These are phyloP conservation scores for Drosophila orosa DNA, from an alignment of 1,140 invertebrate species.

Conservation along the genomic window DNA sequence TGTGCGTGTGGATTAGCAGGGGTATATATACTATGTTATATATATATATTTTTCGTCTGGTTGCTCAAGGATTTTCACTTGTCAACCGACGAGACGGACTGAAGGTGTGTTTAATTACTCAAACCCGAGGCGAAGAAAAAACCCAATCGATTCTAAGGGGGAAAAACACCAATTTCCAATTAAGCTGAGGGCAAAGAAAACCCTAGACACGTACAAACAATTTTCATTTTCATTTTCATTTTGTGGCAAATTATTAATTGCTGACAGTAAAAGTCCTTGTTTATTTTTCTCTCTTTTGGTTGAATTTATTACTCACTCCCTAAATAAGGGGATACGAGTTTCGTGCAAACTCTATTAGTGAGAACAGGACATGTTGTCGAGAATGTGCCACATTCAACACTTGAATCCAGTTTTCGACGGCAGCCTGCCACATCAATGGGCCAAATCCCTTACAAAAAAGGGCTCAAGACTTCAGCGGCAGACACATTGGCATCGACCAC, in stretches of 20 bases:
- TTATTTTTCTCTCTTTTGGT: conserved; percentile 28
- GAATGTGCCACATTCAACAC: conserved; percentile 45
- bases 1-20: conserved; percentile 58
- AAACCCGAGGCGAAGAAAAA: conserved; percentile 52
- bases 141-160: conserved; percentile 48
- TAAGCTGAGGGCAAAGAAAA: conserved; percentile 47
- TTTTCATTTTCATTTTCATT: conserved; percentile 40
- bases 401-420: conserved; percentile 32
- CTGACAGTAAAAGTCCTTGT: conserved; percentile 35
- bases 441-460: conserved; percentile 40
- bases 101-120: conserved; percentile 75
- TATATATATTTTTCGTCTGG: neutral
- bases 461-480: conserved; percentile 43
- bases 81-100: conserved; percentile 28
- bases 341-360: conserved; percentile 41
- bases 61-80: conserved; percentile 18
- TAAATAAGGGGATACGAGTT: conserved; percentile 16
- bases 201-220: conserved; percentile 66
- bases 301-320: conserved; percentile 71
- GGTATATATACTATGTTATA: neutral
- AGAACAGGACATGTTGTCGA: conserved; percentile 19
- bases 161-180: conserved; percentile 62
- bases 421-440: conserved; percentile 43
- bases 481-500: conserved; percentile 39
- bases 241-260: conserved; percentile 71